phyloP scores from a whole-genome alignment of 2,888 invertebrate species.

The Stenichneumon culpator region DNA sequence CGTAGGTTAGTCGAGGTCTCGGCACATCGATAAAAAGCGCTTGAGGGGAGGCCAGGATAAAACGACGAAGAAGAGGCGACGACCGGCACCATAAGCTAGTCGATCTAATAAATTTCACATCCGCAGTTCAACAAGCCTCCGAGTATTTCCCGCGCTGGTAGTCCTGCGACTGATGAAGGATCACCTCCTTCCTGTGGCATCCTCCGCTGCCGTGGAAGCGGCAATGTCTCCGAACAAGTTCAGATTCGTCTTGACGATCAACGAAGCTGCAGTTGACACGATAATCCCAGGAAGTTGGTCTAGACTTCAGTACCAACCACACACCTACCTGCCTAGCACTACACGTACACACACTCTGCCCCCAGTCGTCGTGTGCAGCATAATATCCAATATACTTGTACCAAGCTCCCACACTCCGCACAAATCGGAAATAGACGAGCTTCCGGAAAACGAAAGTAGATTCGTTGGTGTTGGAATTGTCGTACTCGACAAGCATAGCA shows the following conservation, averaged over 20 bases:
- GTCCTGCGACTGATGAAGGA: slow-evolving; percentile 55
- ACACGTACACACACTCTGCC: neutral
- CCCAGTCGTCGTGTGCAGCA: neutral
- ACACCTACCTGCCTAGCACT: no score
- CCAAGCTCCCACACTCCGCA: neutral
- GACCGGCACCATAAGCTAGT: slow-evolving; percentile 35
- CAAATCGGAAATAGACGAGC: slow-evolving; percentile 13
- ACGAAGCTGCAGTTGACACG: slow-evolving; percentile 35
- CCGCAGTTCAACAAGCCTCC: slow-evolving; percentile 71
- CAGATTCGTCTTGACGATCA: slow-evolving; percentile 36
- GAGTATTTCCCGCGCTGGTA: slow-evolving; percentile 63
- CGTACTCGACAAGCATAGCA: no score
- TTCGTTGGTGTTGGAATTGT: neutral
- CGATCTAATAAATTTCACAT: slow-evolving; percentile 75
- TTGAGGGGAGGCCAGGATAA: neutral
- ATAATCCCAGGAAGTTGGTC: slow-evolving; percentile 52
- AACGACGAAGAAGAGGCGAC: neutral
- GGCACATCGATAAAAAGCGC: slow-evolving; percentile 27
- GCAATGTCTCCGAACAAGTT: slow-evolving; percentile 16
- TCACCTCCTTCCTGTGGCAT: slow-evolving; percentile 11
- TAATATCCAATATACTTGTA: neutral
- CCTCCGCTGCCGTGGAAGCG: slow-evolving; percentile 16
- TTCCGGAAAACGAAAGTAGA: neutral
- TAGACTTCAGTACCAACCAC: slow-evolving; percentile 1
- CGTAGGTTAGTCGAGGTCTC: slow-evolving; percentile 15